Evolutionary conservation across 2,888 invertebrate genomes (phyloP).

Genomic region (Salticus scenicus): DNA sequence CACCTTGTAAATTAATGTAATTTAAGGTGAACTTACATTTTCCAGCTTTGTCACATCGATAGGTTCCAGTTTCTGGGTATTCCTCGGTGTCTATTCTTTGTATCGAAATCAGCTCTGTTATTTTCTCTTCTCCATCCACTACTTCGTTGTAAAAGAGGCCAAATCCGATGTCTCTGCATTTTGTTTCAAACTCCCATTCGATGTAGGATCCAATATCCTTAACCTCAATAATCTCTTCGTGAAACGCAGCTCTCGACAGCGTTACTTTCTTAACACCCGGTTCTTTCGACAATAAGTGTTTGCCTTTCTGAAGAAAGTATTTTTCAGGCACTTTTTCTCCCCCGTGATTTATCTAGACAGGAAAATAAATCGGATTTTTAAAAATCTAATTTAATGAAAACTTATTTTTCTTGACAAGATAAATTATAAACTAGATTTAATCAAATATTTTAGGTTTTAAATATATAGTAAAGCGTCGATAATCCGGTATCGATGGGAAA

Average conservation of each 20-base stretch:
- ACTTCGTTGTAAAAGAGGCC: constrained; percentile 40
- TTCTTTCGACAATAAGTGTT: not conserved
- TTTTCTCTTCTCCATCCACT: not conserved
- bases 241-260: constrained; percentile 28
- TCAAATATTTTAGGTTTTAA: too few relatives aligned
- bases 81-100: constrained; percentile 20
- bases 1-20: too few relatives aligned
- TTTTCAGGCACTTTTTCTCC: constrained; percentile 37
- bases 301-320: constrained; percentile 37
- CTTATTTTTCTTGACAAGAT: too few relatives aligned
- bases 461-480: too few relatives aligned
- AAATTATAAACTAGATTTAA: too few relatives aligned
- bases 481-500: too few relatives aligned
- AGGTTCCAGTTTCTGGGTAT: constrained; percentile 42
- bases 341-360: constrained; percentile 29
- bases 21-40: constrained; percentile 56
- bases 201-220: constrained; percentile 25
- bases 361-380: too few relatives aligned
- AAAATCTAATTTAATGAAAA: too few relatives aligned
- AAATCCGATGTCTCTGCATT: constrained; percentile 40
- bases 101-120: constrained; percentile 36
- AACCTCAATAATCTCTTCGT: constrained; percentile 24
- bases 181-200: constrained; percentile 56
- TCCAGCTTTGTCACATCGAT: constrained; percentile 36
- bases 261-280: constrained; percentile 20